A percentile compares a stretch with the other conserved stretches of the same genome.
Evolutionary conservation across 2,888 invertebrate genomes (phyloP).

Genomic region (Anorthoa munda): DNA sequence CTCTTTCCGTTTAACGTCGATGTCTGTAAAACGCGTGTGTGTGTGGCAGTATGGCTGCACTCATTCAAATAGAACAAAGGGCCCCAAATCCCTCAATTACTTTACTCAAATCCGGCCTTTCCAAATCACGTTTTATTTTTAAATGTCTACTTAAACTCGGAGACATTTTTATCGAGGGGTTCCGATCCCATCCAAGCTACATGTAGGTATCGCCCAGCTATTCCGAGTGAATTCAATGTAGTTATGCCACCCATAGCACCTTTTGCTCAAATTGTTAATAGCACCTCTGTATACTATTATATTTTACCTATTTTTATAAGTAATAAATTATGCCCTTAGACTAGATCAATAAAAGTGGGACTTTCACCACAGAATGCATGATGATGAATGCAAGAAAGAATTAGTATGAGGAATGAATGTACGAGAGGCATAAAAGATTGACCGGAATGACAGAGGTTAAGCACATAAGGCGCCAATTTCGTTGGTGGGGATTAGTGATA

Average conservation of each 20-base stretch:
- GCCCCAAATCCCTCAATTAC: constrained; percentile 43
- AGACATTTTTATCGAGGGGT: constrained; percentile 10
- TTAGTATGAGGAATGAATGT: too few relatives aligned
- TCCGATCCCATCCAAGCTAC: background rate
- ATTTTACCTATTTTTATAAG: too few relatives aligned
- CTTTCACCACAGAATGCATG: too few relatives aligned
- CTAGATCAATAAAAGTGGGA: too few relatives aligned
- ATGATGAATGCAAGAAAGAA: too few relatives aligned
- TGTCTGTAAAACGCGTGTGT: background rate
- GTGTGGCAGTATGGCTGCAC: constrained; percentile 14
- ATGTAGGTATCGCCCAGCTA: background rate
- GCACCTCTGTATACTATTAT: too few relatives aligned
- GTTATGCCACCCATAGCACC: background rate
- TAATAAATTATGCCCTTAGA: too few relatives aligned
- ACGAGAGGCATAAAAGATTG: too few relatives aligned
- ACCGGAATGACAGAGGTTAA: too few relatives aligned
- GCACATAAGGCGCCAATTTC: too few relatives aligned
- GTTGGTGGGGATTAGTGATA: too few relatives aligned
- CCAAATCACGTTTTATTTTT: constrained; percentile 17
- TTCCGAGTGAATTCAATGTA: background rate
- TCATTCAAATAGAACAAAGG: constrained; percentile 26
- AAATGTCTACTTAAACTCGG: constrained; percentile 12
- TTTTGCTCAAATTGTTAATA: too few relatives aligned
- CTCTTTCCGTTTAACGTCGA: background rate
- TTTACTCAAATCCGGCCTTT: constrained; percentile 26